Conservation (phyloP, 2,113 vertebrate species). For the Melanotaenia duboulayi region DNA sequence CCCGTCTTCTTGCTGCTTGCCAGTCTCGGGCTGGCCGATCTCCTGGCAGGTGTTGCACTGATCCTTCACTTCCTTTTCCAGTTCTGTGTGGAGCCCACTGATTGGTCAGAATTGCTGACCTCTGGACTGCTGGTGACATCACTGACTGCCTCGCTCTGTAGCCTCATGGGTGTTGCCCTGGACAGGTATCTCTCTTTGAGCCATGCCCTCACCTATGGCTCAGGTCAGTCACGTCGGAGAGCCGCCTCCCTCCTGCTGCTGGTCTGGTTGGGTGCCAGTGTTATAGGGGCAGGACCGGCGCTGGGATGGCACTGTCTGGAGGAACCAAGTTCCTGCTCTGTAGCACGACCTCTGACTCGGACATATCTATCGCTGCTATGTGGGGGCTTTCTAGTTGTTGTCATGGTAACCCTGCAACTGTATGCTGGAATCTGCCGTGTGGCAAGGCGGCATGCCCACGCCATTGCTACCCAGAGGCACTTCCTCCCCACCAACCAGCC, state of each 20-base stretch:
- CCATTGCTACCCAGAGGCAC: constrained; percentile 95
- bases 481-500: constrained; percentile 86
- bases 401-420: constrained; percentile 89
- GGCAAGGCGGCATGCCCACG: constrained; percentile 90
- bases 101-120: constrained; percentile 84
- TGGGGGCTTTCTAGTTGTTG: constrained; percentile 86
- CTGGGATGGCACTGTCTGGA: constrained; percentile 93
- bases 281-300: constrained; percentile 87
- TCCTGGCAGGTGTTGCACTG: constrained; percentile 90
- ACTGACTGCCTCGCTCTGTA: constrained; percentile 91
- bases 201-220: constrained; percentile 93
- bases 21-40: constrained; percentile 90
- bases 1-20: constrained; percentile 93
- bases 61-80: constrained; percentile 90
- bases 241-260: constrained; percentile 88
- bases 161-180: constrained; percentile 91
- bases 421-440: constrained; percentile 92
- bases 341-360: constrained; percentile 87
- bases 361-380: constrained; percentile 90
- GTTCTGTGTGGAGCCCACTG: constrained; percentile 83
- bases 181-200: constrained; percentile 94
- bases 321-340: constrained; percentile 83
- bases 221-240: constrained; percentile 85
- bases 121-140: constrained; percentile 90
- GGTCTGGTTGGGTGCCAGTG: constrained; percentile 86